Percentiles rank a stretch among this genome's conserved stretches.
phyloP scores from a whole-genome alignment of 2,113 vertebrate genomes.

The Maccullochella peelii region DNA sequence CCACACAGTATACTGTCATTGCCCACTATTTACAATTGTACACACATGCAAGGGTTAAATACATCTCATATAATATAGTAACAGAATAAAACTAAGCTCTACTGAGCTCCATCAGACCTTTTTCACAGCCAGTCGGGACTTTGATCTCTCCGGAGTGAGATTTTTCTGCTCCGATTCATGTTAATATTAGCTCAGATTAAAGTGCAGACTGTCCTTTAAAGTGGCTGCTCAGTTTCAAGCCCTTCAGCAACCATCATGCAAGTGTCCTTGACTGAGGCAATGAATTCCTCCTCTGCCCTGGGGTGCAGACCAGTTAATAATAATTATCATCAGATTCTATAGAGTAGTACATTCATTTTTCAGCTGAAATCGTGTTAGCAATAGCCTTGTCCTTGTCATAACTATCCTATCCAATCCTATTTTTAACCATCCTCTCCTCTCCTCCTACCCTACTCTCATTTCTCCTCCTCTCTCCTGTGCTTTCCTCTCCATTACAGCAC shows the following conservation, averaged over 20 bases:
- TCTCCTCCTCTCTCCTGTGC: not conserved
- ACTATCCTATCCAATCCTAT: not conserved
- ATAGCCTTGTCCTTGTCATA: not conserved
- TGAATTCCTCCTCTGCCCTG: not conserved
- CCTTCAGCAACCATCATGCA: slow-evolving; percentile 4
- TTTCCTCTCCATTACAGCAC: not conserved
- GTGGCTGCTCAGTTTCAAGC: slow-evolving; percentile 19
- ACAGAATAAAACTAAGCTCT: not conserved
- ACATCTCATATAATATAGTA: not conserved
- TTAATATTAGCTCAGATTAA: slow-evolving; percentile 37
- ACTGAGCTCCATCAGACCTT: not conserved
- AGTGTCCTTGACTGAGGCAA: slow-evolving; percentile 28
- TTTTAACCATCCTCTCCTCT: not conserved
- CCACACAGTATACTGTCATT: not conserved
- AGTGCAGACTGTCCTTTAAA: slow-evolving; percentile 28
- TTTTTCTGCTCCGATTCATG: slow-evolving; percentile 5
- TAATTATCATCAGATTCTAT: not conserved
- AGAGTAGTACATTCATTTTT: slow-evolving; percentile 29
- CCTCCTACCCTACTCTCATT: not conserved
- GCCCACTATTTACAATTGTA: not conserved
- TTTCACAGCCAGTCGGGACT: slow-evolving; percentile 9
- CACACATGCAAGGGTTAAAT: not conserved
- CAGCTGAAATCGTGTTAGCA: not conserved
- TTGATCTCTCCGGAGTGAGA: slow-evolving; percentile 23
- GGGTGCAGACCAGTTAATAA: slow-evolving; percentile 23